These are phyloP conservation scores for Petrolisthes cinctipes DNA, from an alignment of 2,888 invertebrate species.

Conservation along the genomic window DNA sequence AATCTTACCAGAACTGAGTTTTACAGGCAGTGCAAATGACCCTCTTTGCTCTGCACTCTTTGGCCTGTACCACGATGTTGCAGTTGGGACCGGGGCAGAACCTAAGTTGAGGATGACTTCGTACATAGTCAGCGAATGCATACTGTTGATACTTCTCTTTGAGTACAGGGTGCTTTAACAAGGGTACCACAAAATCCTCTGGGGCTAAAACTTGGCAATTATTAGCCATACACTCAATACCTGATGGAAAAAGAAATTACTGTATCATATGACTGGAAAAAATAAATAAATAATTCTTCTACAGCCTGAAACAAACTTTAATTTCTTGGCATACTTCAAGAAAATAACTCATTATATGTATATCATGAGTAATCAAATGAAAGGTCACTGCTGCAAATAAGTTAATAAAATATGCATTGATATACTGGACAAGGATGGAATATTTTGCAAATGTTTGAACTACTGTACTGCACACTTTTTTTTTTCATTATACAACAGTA, in stretches of 20 bases:
- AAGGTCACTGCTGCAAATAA: no score
- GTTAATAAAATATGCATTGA: no score
- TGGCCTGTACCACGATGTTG: slow-evolving; percentile 87
- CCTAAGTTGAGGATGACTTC: slow-evolving; percentile 85
- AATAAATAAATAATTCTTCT: no score
- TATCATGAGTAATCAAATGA: no score
- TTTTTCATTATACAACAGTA: no score
- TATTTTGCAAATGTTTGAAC: no score
- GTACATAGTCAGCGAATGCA: slow-evolving; percentile 95
- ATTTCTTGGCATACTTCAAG: not conserved
- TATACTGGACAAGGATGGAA: no score
- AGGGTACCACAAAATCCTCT: slow-evolving; percentile 92
- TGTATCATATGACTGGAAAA: not conserved
- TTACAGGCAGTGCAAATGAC: slow-evolving; percentile 91
- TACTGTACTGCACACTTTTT: no score
- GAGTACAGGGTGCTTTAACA: slow-evolving; percentile 84
- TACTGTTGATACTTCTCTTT: slow-evolving; percentile 95
- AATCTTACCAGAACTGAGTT: slow-evolving; percentile 85
- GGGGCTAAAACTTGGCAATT: slow-evolving; percentile 95
- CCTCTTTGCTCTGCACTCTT: slow-evolving; percentile 84
- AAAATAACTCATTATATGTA: no score
- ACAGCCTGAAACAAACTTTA: not conserved
- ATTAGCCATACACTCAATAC: slow-evolving; percentile 97
- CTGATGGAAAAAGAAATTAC: slow-evolving; percentile 71
- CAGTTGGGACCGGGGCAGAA: slow-evolving; percentile 98